phyloP scores from a whole-genome alignment of 2,113 vertebrate species.

The Felis chaus region DNA sequence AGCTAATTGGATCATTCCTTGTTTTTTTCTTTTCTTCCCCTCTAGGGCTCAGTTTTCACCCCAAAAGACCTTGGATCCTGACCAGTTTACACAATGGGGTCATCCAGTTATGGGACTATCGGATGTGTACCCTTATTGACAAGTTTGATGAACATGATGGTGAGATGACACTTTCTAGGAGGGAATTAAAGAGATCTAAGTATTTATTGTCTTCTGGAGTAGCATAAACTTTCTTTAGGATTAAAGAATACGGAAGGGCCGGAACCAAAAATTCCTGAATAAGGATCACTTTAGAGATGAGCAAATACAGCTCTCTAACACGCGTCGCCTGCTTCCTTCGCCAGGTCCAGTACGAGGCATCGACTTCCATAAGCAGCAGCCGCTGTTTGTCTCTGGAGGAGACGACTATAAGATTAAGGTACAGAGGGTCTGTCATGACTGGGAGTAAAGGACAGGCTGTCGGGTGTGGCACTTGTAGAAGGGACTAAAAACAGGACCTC shows the following conservation, averaged over 20 bases:
- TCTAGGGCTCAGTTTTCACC: constrained; percentile 96
- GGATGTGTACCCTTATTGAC: constrained; percentile 98
- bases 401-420: constrained; percentile 99
- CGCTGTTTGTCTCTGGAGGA: constrained; percentile 97
- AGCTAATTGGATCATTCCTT: not conserved
- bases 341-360: constrained; percentile 96
- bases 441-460: not conserved
- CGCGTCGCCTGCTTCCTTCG: not conserved
- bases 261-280: not conserved
- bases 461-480: not conserved
- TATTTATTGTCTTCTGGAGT: not conserved
- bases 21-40: not conserved
- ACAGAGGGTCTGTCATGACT: constrained; percentile 5
- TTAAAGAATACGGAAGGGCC: not conserved
- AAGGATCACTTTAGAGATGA: not conserved
- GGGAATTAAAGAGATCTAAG: not conserved
- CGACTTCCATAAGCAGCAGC: constrained; percentile 99
- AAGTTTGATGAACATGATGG: constrained; percentile 99
- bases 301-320: not conserved
- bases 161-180: constrained; percentile 72
- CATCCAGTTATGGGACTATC: constrained; percentile 98
- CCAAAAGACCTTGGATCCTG: constrained; percentile 97
- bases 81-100: constrained; percentile 98
- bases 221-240: not conserved
- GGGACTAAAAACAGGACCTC: not conserved